Evolutionary conservation across 2,797 vertebrate genomes (phyloP).

Genomic region (Apogon hyalosoma): DNA sequence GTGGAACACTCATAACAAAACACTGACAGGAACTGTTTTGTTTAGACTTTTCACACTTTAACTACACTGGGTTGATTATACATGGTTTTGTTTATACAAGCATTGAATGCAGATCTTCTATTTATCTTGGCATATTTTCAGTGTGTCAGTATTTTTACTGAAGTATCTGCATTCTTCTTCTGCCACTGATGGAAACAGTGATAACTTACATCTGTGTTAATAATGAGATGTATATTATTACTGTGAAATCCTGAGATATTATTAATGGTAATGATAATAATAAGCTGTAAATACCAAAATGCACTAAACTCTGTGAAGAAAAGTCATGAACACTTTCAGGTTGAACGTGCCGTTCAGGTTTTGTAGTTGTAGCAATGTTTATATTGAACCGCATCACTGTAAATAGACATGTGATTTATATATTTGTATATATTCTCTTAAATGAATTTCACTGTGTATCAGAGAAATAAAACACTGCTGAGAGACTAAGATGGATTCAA

Average conservation of each 20-base stretch:
- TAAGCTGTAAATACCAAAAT: slow-evolving; percentile 49
- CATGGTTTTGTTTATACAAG: no score
- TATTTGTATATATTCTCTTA: slow-evolving; percentile 41
- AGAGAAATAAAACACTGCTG: slow-evolving; percentile 36
- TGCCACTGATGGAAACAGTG: not conserved
- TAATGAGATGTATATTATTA: slow-evolving; percentile 20
- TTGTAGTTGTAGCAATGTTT: slow-evolving; percentile 41
- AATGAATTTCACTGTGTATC: not conserved
- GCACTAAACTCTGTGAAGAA: slow-evolving; percentile 31
- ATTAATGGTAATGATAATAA: not conserved
- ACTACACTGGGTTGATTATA: no score
- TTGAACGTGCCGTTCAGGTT: slow-evolving; percentile 19
- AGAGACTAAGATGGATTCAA: not conserved
- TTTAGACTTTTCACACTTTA: no score
- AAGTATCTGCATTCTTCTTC: no score
- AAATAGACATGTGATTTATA: slow-evolving; percentile 41
- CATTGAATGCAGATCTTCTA: no score
- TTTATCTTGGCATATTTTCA: no score
- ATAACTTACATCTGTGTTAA: not conserved
- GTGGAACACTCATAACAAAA: no score
- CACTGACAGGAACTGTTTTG: no score
- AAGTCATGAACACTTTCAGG: not conserved
- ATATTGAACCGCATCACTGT: slow-evolving; percentile 31
- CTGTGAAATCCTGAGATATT: slow-evolving; percentile 38
- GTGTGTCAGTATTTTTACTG: no score